Base-by-base conservation (phyloP, 2,888 invertebrate genomes). In the Plebejus anna region DNA sequence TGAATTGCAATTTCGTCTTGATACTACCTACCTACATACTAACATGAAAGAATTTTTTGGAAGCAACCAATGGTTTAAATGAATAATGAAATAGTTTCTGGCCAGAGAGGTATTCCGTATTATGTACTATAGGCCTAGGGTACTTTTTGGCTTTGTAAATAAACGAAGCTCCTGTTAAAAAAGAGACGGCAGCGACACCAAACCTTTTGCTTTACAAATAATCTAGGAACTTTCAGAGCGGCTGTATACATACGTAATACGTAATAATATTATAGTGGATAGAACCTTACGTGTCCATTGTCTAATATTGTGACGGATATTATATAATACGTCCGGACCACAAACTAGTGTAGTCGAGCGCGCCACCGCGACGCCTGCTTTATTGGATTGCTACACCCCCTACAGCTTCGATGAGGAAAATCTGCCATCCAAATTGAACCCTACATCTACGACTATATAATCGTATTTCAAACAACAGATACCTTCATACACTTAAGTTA, bases 371-470 rank as follows among this genome's bases (percentile, higher is more conserved):
- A 80, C 82, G 82, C 82, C 82, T 78, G 77, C 38, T 80, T 80
- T 82, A 82, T 81, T 81, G 82, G 80, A 82, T 81, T 79, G 78
- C 79, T 80, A 79, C 80, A 80, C 78, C 78, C 77, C 78, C 55
- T 77, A 61, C 59, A 38, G 59, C 61, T 71, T 55, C 57, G 28
- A 38, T 16, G 72, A 22, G 22, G 6, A 16, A n/a, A 16, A 16
- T 11, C 9, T 28, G 9, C 3, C 47, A 28, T n/a, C 59, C 9
- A 61, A 57, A 76, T 72, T 42, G 47, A 72, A 61, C 72, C n/a
- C 42, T 76, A 47, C 9, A 32, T 4, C n/a, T 0, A 42, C 6
- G 0, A 0, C 0, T 0, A 72, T 57, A 61, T n/a, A 59, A 38
- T n/a, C 42, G 22, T 38, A 28, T 71, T 28, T 76, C 59, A 38